Conservation (phyloP, 2,888 invertebrate species). For the Malacosoma neustria region DNA sequence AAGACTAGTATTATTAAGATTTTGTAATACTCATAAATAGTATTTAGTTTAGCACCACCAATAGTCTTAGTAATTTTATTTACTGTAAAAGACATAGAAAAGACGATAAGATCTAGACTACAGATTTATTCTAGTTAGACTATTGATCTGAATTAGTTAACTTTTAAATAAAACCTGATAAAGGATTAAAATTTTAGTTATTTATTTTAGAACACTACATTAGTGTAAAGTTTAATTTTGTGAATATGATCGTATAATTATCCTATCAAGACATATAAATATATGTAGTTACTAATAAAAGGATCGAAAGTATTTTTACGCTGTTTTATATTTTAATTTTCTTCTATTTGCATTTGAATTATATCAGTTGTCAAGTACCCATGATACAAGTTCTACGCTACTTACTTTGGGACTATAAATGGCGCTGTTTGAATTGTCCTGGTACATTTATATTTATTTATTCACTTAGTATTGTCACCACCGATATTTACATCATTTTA, state of each 20-base stretch:
- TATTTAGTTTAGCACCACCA: conserved; percentile 41
- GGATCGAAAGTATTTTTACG: conserved; percentile 10
- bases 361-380: too few relatives aligned
- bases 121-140: conserved; percentile 4
- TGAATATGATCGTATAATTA: conserved; percentile 34
- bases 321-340: conserved; percentile 9
- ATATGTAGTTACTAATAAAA: conserved; percentile 43
- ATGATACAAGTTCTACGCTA: too few relatives aligned
- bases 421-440: too few relatives aligned
- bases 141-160: background rate
- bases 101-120: conserved; percentile 13
- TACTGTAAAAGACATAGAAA: conserved; percentile 1
- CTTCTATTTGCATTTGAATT: too few relatives aligned
- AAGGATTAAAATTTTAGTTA: conserved; percentile 28
- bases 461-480: too few relatives aligned
- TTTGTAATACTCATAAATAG: conserved; percentile 59
- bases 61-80: conserved; percentile 20
- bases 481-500: too few relatives aligned
- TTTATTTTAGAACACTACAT: conserved; percentile 64
- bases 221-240: conserved; percentile 60
- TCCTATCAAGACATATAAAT: conserved; percentile 44
- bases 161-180: background rate
- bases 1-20: conserved; percentile 40
- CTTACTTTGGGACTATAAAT: too few relatives aligned
- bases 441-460: too few relatives aligned